These are phyloP conservation scores for Terebella lapidaria DNA, from an alignment of 2,888 invertebrate genomes.

Conservation along the genomic window DNA sequence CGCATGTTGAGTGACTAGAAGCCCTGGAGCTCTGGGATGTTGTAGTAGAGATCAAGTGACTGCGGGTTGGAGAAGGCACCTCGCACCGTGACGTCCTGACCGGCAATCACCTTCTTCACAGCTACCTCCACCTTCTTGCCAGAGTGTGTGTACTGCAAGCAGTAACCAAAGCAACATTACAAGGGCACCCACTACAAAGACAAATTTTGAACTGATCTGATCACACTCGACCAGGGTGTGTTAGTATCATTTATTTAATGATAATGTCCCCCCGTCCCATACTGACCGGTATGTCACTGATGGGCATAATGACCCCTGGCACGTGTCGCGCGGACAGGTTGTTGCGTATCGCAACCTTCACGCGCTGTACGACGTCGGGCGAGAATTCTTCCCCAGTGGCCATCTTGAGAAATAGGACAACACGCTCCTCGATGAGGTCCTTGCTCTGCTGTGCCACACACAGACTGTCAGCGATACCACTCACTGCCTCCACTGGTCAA, in stretches of 20 bases:
- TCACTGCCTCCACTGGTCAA: conserved; percentile 55
- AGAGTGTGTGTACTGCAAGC: conserved; percentile 58
- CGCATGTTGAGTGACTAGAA: no score
- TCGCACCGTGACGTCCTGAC: conserved; percentile 54
- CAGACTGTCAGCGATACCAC: conserved; percentile 58
- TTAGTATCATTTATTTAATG: no score
- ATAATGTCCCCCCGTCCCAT: no score
- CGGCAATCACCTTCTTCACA: conserved; percentile 56
- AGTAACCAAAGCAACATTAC: conserved; percentile 10
- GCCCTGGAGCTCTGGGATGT: conserved; percentile 45
- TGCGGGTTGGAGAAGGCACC: conserved; percentile 57
- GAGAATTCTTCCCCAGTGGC: conserved; percentile 43
- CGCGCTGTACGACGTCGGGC: conserved; percentile 47
- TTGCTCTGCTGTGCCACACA: conserved; percentile 57
- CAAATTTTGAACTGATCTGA: not conserved
- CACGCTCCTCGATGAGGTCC: conserved; percentile 56
- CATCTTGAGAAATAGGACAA: conserved; percentile 59
- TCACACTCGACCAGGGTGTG: not conserved
- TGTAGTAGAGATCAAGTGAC: conserved; percentile 52
- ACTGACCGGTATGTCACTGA: conserved; percentile 56
- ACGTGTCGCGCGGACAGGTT: conserved; percentile 58
- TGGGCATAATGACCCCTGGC: conserved; percentile 56
- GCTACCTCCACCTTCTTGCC: conserved; percentile 62
- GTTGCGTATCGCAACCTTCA: conserved; percentile 54
- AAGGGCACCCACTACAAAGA: not conserved